phyloP scores from a whole-genome alignment of 2,113 vertebrate species.

The Euleptes europaea region DNA sequence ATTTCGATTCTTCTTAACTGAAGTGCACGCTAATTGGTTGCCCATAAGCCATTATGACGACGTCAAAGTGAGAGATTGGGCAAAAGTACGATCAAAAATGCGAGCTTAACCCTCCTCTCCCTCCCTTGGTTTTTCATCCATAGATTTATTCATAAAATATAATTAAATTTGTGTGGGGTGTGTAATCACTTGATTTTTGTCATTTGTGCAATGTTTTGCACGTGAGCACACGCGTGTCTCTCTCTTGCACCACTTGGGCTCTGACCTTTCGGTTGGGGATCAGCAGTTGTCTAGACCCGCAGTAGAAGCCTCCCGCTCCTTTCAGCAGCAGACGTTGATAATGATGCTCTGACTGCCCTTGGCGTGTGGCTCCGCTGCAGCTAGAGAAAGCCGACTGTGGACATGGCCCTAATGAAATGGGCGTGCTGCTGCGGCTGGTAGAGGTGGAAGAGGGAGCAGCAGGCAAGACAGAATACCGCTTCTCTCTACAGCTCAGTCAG shows the following conservation, averaged over 20 bases:
- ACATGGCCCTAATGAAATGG: neutral
- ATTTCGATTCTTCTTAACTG: no score
- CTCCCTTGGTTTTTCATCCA: neutral
- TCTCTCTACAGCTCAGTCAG: neutral
- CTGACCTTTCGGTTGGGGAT: neutral
- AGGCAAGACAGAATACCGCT: neutral
- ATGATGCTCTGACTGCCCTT: neutral
- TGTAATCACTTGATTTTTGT: neutral
- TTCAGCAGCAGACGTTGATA: slow-evolving; percentile 2
- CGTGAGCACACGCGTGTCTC: neutral
- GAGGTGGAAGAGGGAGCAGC: neutral
- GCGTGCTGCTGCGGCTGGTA: neutral
- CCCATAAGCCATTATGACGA: no score
- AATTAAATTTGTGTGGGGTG: neutral
- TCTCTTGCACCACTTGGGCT: neutral
- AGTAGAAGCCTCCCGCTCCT: slow-evolving; percentile 11
- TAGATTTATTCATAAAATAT: neutral
- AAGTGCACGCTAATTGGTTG: no score
- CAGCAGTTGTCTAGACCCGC: neutral
- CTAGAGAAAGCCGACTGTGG: neutral
- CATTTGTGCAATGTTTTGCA: neutral
- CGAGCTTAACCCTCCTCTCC: neutral
- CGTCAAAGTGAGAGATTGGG: neutral
- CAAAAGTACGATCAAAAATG: neutral
- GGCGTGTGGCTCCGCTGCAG: neutral